A percentile compares a stretch with the other conserved stretches of the same genome.
These are phyloP conservation scores for Calliopum simillimum DNA, from an alignment of 2,888 invertebrate species.

Conservation along the genomic window DNA sequence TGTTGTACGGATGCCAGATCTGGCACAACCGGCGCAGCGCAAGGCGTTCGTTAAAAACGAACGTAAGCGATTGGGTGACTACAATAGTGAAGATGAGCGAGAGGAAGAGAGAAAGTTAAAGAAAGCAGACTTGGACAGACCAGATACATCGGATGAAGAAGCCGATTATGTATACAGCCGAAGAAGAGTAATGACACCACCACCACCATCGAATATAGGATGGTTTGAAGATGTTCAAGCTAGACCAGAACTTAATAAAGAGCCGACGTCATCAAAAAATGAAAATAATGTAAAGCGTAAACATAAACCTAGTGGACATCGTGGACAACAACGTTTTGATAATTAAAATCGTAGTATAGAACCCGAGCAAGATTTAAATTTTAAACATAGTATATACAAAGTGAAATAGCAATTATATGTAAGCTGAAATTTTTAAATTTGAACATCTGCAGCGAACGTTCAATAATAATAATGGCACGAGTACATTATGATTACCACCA, in stretches of 20 bases:
- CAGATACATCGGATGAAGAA: constrained; percentile 15
- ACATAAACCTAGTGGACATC: too few relatives aligned
- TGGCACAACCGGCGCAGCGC: constrained; percentile 52
- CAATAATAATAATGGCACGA: too few relatives aligned
- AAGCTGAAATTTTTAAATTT: too few relatives aligned
- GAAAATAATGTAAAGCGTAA: neutral
- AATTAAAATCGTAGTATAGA: too few relatives aligned
- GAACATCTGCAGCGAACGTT: too few relatives aligned
- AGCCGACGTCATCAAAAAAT: neutral
- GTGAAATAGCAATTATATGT: too few relatives aligned
- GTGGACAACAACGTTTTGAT: too few relatives aligned
- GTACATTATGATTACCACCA: too few relatives aligned
- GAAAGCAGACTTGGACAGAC: constrained; percentile 8
- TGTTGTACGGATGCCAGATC: constrained; percentile 54
- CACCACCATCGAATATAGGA: constrained; percentile 11
- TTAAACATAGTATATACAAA: too few relatives aligned
- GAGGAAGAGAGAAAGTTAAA: neutral
- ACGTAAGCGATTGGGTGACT: constrained; percentile 53
- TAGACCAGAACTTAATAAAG: neutral
- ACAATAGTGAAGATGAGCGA: constrained; percentile 40
- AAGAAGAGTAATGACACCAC: constrained; percentile 8
- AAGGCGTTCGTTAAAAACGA: constrained; percentile 59
- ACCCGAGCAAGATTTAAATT: too few relatives aligned
- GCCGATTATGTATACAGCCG: constrained; percentile 1
- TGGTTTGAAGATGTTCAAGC: constrained; percentile 18